phyloP scores from a whole-genome alignment of 2,113 vertebrate species.

The Pseudorhombus dupliciocellatus region DNA sequence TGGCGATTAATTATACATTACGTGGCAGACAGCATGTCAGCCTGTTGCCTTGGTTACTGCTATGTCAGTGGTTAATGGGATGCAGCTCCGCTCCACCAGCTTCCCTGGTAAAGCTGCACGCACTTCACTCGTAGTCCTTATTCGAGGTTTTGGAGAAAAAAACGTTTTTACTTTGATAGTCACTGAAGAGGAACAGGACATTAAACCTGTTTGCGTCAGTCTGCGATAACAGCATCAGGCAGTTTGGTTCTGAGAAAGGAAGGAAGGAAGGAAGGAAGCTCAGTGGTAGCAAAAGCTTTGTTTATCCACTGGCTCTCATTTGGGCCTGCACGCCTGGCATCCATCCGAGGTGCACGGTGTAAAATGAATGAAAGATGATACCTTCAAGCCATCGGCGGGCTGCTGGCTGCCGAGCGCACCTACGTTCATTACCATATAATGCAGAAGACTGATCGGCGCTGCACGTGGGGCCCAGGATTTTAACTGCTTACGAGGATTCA shows the following conservation, averaged over 20 bases:
- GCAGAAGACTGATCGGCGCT: slow-evolving; percentile 30
- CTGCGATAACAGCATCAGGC: slow-evolving; percentile 18
- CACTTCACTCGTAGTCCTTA: neutral
- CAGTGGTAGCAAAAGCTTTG: slow-evolving; percentile 28
- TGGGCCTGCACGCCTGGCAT: slow-evolving; percentile 33
- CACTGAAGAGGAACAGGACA: slow-evolving; percentile 20
- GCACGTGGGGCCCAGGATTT: slow-evolving; percentile 16
- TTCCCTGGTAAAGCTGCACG: slow-evolving; percentile 2
- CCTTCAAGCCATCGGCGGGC: slow-evolving; percentile 39
- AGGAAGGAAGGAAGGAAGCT: slow-evolving; percentile 10
- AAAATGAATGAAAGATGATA: slow-evolving; percentile 36
- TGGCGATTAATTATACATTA: slow-evolving; percentile 21
- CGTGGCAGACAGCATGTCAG: neutral
- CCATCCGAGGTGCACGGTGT: slow-evolving; percentile 35
- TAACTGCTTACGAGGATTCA: slow-evolving; percentile 48
- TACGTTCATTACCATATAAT: slow-evolving; percentile 56
- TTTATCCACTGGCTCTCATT: slow-evolving; percentile 55
- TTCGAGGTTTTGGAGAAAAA: neutral
- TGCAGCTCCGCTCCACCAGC: slow-evolving; percentile 14
- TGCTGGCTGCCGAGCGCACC: slow-evolving; percentile 37
- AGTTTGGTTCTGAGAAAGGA: slow-evolving; percentile 3
- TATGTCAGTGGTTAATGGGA: slow-evolving; percentile 16
- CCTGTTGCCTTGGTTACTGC: slow-evolving; percentile 41
- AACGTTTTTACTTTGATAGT: slow-evolving; percentile 30
- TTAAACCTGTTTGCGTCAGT: slow-evolving; percentile 12